Evolutionary conservation across 2,888 invertebrate species (phyloP), one percentile per base, ranked within the genome.

Genomic region (Autographa gamma): DNA sequence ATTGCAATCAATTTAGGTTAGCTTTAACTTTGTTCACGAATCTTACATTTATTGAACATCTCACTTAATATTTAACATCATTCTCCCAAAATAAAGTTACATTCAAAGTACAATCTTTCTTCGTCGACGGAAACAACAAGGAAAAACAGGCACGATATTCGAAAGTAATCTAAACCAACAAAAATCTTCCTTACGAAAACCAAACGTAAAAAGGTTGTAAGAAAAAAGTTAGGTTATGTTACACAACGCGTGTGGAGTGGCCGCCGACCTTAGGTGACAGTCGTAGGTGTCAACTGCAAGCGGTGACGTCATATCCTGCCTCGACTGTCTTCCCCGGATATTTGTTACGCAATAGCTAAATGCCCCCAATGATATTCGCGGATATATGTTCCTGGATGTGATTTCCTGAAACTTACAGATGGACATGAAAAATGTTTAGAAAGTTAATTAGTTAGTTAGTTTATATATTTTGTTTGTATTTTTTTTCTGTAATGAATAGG

Each of bases 201-300:
- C 25, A 32, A 25, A 48, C 2, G 59, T 66, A 34, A 61, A 9
- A 64, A 38, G 25, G 54, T 56, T 56, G 19, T 56, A 56, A 52
- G 11, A n/a, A 69, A 64, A 69, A 48, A 52, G 7, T 58, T 38
- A 60, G 9, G 31, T 56, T 52, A 56, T 25, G n/a, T 76, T 76
- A 70, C 65, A 61, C 48, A 76, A 74, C 62, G 69, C 18, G 52
- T 66, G 32, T 73, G 63, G 61, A 63, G 11, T 43, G 63, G 61
- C 67, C 79, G 56, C 63, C 16, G 16, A 38, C 18, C 38, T 65
- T 62, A 64, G 77, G 77, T 78, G 83, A 79, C 78, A 86, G 83
- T 76, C 76, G 63, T 69, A 71, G 69, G 70, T 88, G 88, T 88
- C 88, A 69, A 63, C 56, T 73, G 76, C 88, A 89, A 77, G 43